Evolutionary conservation across 2,888 invertebrate species (phyloP).

Genomic region (Neria commutata): DNA sequence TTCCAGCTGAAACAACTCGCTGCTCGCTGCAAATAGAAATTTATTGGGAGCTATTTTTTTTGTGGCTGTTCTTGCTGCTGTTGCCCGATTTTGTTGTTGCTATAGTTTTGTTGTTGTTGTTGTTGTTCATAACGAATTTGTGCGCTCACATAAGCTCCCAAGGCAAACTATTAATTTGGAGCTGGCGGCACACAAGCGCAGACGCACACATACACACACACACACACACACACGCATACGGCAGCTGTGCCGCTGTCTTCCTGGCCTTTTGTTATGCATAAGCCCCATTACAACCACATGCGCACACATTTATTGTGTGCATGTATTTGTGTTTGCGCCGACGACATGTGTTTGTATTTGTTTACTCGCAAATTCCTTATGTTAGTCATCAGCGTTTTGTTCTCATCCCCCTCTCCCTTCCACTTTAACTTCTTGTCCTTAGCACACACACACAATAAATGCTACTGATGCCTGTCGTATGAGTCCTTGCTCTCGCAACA

Average conservation of each 20-base stretch:
- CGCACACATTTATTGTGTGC: slow-evolving; percentile 48
- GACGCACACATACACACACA: slow-evolving; percentile 5
- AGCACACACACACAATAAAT: no score
- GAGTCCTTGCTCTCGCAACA: no score
- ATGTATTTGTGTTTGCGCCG: slow-evolving; percentile 6
- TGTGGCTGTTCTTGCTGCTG: slow-evolving; percentile 18
- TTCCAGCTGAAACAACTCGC: no score
- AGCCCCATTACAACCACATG: slow-evolving; percentile 49
- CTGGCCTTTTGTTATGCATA: background rate
- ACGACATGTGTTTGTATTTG: slow-evolving; percentile 34
- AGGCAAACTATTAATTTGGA: slow-evolving; percentile 15
- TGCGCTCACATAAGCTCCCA: background rate
- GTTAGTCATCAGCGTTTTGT: no score
- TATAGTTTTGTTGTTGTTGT: slow-evolving; percentile 30
- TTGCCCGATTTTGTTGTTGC: slow-evolving; percentile 21
- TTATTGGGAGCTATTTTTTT: slow-evolving; percentile 17
- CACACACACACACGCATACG: background rate
- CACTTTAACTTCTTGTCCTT: no score
- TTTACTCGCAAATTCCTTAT: background rate
- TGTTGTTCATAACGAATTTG: slow-evolving; percentile 7
- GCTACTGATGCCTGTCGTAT: no score
- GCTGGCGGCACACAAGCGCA: background rate
- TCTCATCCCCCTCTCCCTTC: no score
- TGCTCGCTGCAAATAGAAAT: no score
- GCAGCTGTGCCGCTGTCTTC: no score